phyloP scores from a whole-genome alignment of 1,140 invertebrate genomes.

The Eumaeus atala region DNA sequence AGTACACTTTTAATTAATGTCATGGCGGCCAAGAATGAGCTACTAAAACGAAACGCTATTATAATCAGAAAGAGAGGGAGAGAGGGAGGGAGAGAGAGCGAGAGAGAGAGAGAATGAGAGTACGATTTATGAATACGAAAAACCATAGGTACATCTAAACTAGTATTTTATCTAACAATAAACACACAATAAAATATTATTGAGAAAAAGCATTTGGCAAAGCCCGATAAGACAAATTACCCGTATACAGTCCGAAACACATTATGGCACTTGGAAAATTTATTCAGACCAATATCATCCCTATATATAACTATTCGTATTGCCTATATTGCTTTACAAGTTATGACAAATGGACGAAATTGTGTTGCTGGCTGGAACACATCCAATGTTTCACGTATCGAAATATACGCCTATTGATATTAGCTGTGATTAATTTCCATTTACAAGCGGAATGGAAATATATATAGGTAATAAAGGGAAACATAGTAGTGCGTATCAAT shows the following conservation, averaged over 20 bases:
- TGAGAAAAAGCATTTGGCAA: background rate
- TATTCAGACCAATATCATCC: conserved; percentile 1
- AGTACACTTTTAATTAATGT: too few relatives aligned
- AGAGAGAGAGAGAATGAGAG: too few relatives aligned
- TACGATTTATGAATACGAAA: too few relatives aligned
- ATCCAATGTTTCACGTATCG: conserved; percentile 9
- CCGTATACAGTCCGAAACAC: background rate
- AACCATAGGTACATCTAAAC: too few relatives aligned
- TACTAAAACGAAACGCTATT: too few relatives aligned
- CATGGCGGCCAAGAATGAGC: too few relatives aligned
- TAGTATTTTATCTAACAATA: too few relatives aligned
- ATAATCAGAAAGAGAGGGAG: too few relatives aligned
- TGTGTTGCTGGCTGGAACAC: conserved; percentile 8
- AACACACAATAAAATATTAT: background rate
- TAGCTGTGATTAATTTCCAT: conserved; percentile 8
- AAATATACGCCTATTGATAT: conserved; percentile 8
- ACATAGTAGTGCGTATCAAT: too few relatives aligned
- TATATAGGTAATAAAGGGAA: background rate
- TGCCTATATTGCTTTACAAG: conserved; percentile 3
- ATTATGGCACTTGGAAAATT: background rate
- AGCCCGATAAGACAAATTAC: background rate
- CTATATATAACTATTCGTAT: background rate
- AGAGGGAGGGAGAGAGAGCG: too few relatives aligned
- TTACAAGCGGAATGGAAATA: conserved; percentile 4
- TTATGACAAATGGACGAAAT: conserved; percentile 9